Evolutionary conservation across 2,888 invertebrate species (phyloP).

Genomic region (Anoplius nigerrimus): DNA sequence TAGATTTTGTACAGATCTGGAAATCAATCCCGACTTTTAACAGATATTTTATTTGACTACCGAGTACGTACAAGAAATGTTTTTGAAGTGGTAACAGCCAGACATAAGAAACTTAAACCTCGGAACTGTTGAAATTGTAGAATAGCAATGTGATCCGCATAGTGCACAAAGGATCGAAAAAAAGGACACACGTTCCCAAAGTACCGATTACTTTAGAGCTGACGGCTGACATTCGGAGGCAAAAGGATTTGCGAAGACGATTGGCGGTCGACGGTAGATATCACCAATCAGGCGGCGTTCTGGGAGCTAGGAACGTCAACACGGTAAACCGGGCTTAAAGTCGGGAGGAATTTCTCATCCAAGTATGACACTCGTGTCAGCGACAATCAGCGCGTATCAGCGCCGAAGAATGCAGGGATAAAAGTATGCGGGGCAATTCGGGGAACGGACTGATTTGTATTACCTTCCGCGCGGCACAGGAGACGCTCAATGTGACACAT

Average conservation of each 20-base stretch:
- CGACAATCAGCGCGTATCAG: slow-evolving; percentile 41
- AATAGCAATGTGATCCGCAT: slow-evolving; percentile 22
- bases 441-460: slow-evolving; percentile 8
- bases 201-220: slow-evolving; percentile 38
- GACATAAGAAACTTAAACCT: too few relatives aligned
- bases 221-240: slow-evolving; percentile 55
- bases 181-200: slow-evolving; percentile 41
- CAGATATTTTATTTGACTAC: too few relatives aligned
- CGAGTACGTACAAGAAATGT: too few relatives aligned
- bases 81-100: too few relatives aligned
- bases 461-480: slow-evolving; percentile 44
- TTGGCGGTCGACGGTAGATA: slow-evolving; percentile 53
- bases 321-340: slow-evolving; percentile 52
- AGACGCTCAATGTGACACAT: slow-evolving; percentile 47
- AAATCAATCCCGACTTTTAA: background rate
- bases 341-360: slow-evolving; percentile 47
- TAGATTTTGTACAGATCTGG: slow-evolving; percentile 42
- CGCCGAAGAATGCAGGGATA: slow-evolving; percentile 43
- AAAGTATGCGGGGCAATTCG: slow-evolving; percentile 4
- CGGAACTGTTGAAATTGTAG: too few relatives aligned
- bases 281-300: slow-evolving; percentile 45
- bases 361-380: slow-evolving; percentile 40
- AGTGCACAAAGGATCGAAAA: slow-evolving; percentile 44
- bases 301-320: slow-evolving; percentile 53
- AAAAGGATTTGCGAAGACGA: slow-evolving; percentile 43